These are phyloP conservation scores for Tethea ocularis DNA, from an alignment of 2,888 invertebrate species.

Conservation along the genomic window DNA sequence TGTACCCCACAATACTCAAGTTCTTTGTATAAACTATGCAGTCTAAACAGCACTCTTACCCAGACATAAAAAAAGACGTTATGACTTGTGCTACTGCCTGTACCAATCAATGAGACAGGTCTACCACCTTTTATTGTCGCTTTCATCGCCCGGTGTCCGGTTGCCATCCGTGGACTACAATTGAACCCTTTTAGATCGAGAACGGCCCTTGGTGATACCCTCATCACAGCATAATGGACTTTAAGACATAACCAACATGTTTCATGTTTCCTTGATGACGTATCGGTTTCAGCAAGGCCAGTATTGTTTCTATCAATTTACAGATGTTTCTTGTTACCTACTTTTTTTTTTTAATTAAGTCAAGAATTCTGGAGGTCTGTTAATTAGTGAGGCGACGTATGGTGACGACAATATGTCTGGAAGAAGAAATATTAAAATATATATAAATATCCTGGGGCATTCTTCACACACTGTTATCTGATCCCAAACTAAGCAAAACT, in stretches of 20 bases:
- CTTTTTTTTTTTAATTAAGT: neutral
- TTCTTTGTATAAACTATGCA: too few relatives aligned
- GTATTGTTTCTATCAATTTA: slow-evolving; percentile 3
- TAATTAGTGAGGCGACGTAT: neutral
- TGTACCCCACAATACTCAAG: too few relatives aligned
- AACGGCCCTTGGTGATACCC: slow-evolving; percentile 28
- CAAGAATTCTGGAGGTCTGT: neutral
- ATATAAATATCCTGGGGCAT: too few relatives aligned
- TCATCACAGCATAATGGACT: slow-evolving; percentile 15
- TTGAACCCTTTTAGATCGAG: slow-evolving; percentile 47
- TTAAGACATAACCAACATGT: neutral
- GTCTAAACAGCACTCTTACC: too few relatives aligned
- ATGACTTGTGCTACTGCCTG: slow-evolving; percentile 38
- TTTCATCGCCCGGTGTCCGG: slow-evolving; percentile 80
- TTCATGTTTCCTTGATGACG: neutral
- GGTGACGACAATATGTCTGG: slow-evolving; percentile 2
- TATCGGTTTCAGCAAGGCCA: neutral
- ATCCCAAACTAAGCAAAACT: too few relatives aligned
- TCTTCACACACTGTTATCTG: too few relatives aligned
- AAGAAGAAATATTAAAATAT: too few relatives aligned
- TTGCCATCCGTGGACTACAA: slow-evolving; percentile 73
- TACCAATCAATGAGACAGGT: slow-evolving; percentile 78
- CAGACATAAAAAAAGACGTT: slow-evolving; percentile 16
- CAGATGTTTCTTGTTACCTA: slow-evolving; percentile 1
- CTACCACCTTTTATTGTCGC: slow-evolving; percentile 81